Evolutionary conservation across 1,140 invertebrate species (phyloP).

Genomic region (Delia radicum): DNA sequence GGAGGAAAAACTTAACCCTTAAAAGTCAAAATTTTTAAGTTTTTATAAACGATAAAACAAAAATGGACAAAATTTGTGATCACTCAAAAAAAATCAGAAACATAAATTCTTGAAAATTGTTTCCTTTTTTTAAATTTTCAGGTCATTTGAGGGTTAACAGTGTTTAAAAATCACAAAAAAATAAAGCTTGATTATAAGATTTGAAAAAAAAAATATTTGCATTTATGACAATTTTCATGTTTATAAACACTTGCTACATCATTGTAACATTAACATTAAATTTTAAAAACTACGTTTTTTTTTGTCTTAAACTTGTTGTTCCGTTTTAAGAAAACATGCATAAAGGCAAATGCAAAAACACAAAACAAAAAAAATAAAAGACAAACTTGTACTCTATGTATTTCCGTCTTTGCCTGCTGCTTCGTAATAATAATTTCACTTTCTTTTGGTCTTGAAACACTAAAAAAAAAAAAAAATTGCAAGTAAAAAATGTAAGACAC

Average conservation of each 20-base stretch:
- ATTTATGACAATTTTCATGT: not conserved
- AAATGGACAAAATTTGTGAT: not conserved
- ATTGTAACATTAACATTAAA: not conserved
- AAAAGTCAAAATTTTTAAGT: too few species aligned
- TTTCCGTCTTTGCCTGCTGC: not conserved
- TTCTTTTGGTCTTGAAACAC: not conserved
- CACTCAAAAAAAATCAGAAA: not conserved
- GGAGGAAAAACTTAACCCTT: too few species aligned
- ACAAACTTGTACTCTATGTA: not conserved
- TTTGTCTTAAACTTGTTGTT: too few species aligned
- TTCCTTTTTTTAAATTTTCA: too few species aligned
- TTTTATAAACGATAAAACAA: not conserved
- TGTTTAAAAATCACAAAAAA: too few species aligned
- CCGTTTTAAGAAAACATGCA: too few species aligned
- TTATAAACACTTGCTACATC: not conserved
- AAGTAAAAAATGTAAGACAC: too few species aligned
- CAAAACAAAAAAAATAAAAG: not conserved
- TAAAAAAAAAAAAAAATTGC: too few species aligned
- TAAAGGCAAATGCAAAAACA: not conserved
- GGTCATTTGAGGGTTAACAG: too few species aligned
- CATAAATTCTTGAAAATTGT: too few species aligned
- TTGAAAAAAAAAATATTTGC: not conserved
- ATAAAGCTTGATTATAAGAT: too few species aligned
- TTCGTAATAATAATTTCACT: conserved; percentile 2
- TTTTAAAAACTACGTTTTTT: too few species aligned